Evolutionary conservation across 2,113 vertebrate genomes (phyloP).

Genomic region (Osmerus mordax): DNA sequence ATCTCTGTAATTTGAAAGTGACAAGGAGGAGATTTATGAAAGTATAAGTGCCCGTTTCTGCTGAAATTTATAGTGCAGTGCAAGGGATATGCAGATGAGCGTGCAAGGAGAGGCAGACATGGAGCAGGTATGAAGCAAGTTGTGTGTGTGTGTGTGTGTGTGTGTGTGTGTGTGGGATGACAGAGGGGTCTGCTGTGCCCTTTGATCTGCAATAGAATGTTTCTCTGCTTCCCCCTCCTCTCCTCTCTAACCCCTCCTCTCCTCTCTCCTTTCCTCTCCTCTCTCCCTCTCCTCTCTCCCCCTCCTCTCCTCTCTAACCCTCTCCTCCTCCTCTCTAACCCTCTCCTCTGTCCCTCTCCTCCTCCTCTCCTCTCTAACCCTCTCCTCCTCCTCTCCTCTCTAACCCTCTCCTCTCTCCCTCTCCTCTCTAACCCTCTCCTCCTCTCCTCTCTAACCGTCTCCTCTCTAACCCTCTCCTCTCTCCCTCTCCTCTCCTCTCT

Average conservation of each 20-base stretch:
- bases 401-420: no score
- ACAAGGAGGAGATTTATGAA: conserved; percentile 81
- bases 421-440: no score
- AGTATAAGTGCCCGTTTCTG: conserved; percentile 70
- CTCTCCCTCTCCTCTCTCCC: background rate
- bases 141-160: conserved; percentile 36
- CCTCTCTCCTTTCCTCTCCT: background rate
- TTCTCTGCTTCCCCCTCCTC: conserved; percentile 11
- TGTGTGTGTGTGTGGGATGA: conserved; percentile 34
- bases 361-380: background rate
- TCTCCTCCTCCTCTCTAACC: background rate
- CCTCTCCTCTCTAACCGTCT: no score
- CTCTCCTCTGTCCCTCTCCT: no score
- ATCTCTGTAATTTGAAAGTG: conserved; percentile 86
- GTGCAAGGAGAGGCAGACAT: conserved; percentile 59
- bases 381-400: background rate
- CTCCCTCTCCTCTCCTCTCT: background rate
- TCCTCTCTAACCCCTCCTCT: background rate
- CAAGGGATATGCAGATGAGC: conserved; percentile 76
- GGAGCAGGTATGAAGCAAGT: conserved; percentile 56
- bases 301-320: no score
- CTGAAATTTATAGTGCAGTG: conserved; percentile 69
- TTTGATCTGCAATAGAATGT: conserved; percentile 57
- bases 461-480: no score
- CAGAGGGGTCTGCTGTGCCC: conserved; percentile 56